These are phyloP conservation scores for Pseudolycoriella hygida DNA, from an alignment of 2,888 invertebrate species.

Conservation along the genomic window DNA sequence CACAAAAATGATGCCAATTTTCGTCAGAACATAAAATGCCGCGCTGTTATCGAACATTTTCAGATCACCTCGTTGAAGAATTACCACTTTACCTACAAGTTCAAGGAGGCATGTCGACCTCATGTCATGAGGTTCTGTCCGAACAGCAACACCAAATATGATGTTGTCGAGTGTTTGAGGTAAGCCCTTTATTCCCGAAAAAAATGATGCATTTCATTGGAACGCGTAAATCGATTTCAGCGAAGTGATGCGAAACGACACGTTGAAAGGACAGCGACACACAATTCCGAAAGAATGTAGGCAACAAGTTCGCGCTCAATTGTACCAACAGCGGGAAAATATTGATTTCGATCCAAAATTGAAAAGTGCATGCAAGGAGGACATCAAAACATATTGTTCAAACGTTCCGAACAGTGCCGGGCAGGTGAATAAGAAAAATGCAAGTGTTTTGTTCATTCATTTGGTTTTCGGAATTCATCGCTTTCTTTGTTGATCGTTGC, in stretches of 20 bases:
- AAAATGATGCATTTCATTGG: background rate
- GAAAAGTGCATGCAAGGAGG: conserved; percentile 61
- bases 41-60: conserved; percentile 90
- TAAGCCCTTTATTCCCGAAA: background rate
- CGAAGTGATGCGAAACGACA: conserved; percentile 79
- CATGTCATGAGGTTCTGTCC: conserved; percentile 54
- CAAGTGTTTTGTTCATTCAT: conserved; percentile 10
- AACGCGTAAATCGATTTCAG: conserved; percentile 46
- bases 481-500: no score
- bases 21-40: conserved; percentile 62
- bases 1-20: conserved; percentile 79
- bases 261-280: conserved; percentile 54
- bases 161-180: conserved; percentile 36
- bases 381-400: conserved; percentile 56
- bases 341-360: conserved; percentile 72
- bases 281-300: conserved; percentile 76
- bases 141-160: conserved; percentile 54
- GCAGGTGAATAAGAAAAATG: conserved; percentile 31
- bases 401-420: conserved; percentile 47
- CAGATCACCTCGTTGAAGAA: conserved; percentile 87
- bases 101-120: conserved; percentile 82
- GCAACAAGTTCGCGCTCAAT: conserved; percentile 76
- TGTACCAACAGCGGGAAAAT: conserved; percentile 82
- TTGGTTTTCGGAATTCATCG: background rate
- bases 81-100: conserved; percentile 84